Evolutionary conservation across 2,113 vertebrate genomes (phyloP).

Genomic region (Pterophyllum scalare): DNA sequence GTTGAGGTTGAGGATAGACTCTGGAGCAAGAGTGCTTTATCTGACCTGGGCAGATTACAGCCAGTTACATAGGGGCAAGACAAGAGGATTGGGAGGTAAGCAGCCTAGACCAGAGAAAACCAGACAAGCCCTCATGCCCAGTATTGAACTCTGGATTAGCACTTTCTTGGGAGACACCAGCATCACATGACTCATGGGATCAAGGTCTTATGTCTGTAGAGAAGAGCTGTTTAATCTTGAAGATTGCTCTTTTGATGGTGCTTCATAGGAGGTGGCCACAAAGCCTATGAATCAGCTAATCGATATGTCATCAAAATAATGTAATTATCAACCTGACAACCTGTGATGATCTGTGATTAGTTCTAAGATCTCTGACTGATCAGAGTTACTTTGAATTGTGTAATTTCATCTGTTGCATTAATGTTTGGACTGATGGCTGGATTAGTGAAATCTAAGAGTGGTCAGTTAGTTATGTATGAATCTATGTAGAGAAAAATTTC

Average conservation of each 20-base stretch:
- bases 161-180: conserved; percentile 62
- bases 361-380: conserved; percentile 3
- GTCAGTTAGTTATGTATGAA: not conserved
- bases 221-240: conserved; percentile 57
- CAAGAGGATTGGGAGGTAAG: conserved; percentile 83
- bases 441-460: not conserved
- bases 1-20: conserved; percentile 32
- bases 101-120: conserved; percentile 75
- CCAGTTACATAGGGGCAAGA: conserved; percentile 54
- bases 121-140: conserved; percentile 78
- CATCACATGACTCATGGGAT: conserved; percentile 68
- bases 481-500: not conserved
- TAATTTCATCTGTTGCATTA: conserved; percentile 4
- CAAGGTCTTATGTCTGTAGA: conserved; percentile 67
- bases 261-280: conserved; percentile 8
- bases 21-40: conserved; percentile 49
- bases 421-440: not conserved
- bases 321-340: not conserved
- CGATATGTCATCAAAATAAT: not conserved
- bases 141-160: conserved; percentile 70
- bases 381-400: not conserved
- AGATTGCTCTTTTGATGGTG: conserved; percentile 60
- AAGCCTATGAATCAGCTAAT: not conserved
- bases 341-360: conserved; percentile 5
- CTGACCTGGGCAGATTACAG: conserved; percentile 73